A percentile compares a stretch with the other conserved stretches of the same genome.
phyloP scores from a whole-genome alignment of 1,140 invertebrate genomes.

The Mercenaria mercenaria region DNA sequence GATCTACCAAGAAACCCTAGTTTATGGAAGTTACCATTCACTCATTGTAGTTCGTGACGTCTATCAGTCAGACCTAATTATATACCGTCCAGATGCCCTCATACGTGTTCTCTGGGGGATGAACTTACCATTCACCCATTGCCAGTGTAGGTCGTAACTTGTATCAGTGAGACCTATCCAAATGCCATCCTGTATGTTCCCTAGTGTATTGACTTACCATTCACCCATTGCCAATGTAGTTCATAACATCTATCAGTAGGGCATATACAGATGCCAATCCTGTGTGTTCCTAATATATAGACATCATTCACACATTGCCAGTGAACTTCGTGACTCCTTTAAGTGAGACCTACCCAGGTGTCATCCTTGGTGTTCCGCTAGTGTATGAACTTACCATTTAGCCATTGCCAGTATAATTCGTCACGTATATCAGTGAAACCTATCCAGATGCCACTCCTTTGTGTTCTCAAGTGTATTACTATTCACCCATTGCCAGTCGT shows the following conservation, averaged over 20 bases:
- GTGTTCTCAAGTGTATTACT: conserved; percentile 67
- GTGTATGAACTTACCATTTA: conserved; percentile 66
- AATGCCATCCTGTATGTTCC: conserved; percentile 69
- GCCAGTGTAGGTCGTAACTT: conserved; percentile 71
- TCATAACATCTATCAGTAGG: conserved; percentile 70
- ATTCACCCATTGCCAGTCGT: conserved; percentile 75
- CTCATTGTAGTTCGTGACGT: too few relatives aligned
- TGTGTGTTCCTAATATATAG: conserved; percentile 65
- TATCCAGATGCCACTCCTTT: conserved; percentile 74
- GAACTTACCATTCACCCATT: conserved; percentile 75
- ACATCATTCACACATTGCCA: too few relatives aligned
- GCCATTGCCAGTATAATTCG: conserved; percentile 77
- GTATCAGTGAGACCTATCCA: conserved; percentile 76
- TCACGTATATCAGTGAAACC: conserved; percentile 69
- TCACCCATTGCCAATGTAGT: conserved; percentile 76
- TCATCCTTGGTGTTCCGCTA: too few relatives aligned
- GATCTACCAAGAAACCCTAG: too few relatives aligned
- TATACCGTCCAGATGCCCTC: too few relatives aligned
- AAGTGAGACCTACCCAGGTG: too few relatives aligned
- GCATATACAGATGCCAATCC: conserved; percentile 76
- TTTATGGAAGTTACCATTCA: too few relatives aligned
- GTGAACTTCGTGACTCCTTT: too few relatives aligned
- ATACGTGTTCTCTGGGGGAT: too few relatives aligned
- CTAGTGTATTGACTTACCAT: conserved; percentile 71
- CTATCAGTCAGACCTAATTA: too few relatives aligned